Percentiles rank a stretch among this genome's conserved stretches.
Evolutionary conservation across 2,113 vertebrate species (phyloP).

Genomic region (Carettochelys insculpta): DNA sequence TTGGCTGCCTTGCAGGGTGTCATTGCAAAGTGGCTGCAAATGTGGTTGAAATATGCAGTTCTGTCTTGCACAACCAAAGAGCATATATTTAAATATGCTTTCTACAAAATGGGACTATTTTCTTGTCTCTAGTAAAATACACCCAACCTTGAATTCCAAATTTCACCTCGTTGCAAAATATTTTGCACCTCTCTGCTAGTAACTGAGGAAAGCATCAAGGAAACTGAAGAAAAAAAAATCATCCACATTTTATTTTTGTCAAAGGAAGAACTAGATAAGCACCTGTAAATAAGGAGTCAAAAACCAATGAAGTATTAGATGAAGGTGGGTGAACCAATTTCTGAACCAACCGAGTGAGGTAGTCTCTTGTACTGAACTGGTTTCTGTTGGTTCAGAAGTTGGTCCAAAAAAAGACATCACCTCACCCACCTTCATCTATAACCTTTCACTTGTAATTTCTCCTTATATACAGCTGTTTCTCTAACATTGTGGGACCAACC

Average conservation of each 20-base stretch:
- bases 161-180: not conserved
- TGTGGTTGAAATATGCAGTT: not conserved
- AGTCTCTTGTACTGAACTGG: not conserved
- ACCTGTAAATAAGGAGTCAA: not conserved
- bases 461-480: no score
- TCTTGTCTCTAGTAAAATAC: not conserved
- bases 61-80: no score
- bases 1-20: not conserved
- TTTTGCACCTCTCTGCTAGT: not conserved
- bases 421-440: not conserved
- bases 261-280: not conserved
- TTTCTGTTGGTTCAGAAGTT: not conserved
- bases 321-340: not conserved
- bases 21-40: accelerated
- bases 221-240: not conserved
- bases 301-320: not conserved
- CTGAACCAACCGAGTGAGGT: not conserved
- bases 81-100: not conserved
- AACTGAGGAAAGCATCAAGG: not conserved
- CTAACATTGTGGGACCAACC: not conserved
- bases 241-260: not conserved
- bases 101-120: not conserved
- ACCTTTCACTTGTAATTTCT: no score
- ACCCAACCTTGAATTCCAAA: not conserved
- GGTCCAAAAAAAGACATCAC: not conserved